phyloP scores from a whole-genome alignment of 2,797 vertebrate species.

The Bradypodion pumilum region DNA sequence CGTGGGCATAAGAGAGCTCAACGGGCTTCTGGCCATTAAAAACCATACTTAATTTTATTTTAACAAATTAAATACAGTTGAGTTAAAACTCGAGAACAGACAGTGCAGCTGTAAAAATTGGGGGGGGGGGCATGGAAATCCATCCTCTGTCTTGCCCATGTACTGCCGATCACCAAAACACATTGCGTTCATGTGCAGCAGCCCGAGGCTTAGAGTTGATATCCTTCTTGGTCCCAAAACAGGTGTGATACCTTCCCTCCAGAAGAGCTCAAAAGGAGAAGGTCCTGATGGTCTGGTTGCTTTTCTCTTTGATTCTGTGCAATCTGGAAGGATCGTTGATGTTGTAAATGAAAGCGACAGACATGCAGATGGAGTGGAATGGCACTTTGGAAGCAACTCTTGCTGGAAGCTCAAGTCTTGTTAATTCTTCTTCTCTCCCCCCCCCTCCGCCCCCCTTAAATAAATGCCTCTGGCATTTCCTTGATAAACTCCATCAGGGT shows the following conservation, averaged over 20 bases:
- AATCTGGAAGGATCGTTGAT: constrained; percentile 51
- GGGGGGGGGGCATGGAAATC: fast-evolving
- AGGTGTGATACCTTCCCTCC: neutral
- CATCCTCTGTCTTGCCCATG: constrained; percentile 22
- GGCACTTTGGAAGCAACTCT: constrained; percentile 37
- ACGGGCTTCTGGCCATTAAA: constrained; percentile 72
- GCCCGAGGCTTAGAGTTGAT: neutral
- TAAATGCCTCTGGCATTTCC: constrained; percentile 26
- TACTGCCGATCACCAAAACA: neutral
- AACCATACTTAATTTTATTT: constrained; percentile 73
- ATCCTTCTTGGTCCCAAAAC: neutral
- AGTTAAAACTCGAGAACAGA: constrained; percentile 73
- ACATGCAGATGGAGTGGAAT: constrained; percentile 69
- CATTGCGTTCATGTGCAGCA: neutral
- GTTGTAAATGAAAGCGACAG: constrained; percentile 62
- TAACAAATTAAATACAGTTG: constrained; percentile 77
- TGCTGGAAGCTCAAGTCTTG: constrained; percentile 34
- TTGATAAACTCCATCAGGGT: constrained; percentile 17
- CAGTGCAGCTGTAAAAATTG: constrained; percentile 50
- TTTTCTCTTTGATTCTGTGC: constrained; percentile 45
- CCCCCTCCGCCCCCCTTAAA: no score
- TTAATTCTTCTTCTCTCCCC: neutral
- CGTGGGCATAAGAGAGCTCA: constrained; percentile 37
- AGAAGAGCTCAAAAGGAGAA: constrained; percentile 14
- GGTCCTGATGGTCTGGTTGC: constrained; percentile 31